Percentiles rank a stretch among this genome's conserved stretches.
Conservation (phyloP, 2,888 invertebrate species). For the Antheraea yamamai region DNA sequence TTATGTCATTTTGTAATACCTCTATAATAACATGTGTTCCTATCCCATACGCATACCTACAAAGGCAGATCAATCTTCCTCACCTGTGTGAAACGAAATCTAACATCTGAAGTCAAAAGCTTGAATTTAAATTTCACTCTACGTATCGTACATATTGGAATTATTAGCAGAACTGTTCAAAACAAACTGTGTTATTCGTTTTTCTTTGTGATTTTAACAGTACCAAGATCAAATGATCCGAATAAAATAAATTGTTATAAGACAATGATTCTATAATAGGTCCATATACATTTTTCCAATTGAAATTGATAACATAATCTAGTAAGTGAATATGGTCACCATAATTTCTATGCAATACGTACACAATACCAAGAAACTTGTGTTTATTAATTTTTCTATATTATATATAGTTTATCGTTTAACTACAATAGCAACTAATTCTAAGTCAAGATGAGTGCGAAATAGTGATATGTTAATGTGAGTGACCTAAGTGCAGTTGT, state of each 20-base stretch:
- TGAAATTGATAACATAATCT: too few relatives aligned
- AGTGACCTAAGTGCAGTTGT: too few relatives aligned
- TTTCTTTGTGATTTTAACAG: neutral
- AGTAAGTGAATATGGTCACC: too few relatives aligned
- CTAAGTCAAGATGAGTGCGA: neutral
- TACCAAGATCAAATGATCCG: neutral
- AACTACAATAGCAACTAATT: neutral
- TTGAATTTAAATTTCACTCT: neutral
- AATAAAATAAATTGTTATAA: neutral
- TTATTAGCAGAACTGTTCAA: neutral
- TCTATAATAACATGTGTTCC: conserved; percentile 51
- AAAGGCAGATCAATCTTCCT: neutral
- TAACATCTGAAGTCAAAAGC: neutral
- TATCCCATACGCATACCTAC: neutral
- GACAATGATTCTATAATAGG: neutral
- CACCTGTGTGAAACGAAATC: neutral
- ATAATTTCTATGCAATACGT: neutral
- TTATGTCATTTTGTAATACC: conserved; percentile 72
- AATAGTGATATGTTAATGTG: too few relatives aligned
- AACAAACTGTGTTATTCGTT: neutral
- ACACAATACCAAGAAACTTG: neutral
- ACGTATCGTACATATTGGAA: neutral
- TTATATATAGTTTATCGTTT: neutral
- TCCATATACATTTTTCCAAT: too few relatives aligned
- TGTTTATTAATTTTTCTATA: neutral